Conservation (phyloP, 2,797 vertebrate genomes). For the Oreochromis mossambicus region DNA sequence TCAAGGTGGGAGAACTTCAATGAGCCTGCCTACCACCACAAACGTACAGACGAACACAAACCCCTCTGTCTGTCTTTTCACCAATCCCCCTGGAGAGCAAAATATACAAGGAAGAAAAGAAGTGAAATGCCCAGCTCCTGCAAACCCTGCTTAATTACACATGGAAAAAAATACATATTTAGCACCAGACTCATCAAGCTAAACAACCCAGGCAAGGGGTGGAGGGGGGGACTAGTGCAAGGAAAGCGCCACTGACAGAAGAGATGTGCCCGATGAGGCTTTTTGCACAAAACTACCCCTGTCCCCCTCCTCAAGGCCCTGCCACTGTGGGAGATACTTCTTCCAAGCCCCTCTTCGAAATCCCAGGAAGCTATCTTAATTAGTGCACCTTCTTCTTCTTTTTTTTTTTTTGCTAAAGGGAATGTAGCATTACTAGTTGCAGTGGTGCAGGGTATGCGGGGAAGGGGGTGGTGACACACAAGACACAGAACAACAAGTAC, state of each 20-base stretch:
- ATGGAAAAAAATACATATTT: constrained; percentile 42
- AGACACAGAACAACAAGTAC: constrained; percentile 65
- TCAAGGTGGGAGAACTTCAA: constrained; percentile 65
- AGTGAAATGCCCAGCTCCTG: constrained; percentile 36
- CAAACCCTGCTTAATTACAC: constrained; percentile 58
- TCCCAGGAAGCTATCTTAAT: constrained; percentile 71
- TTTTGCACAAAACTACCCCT: constrained; percentile 48
- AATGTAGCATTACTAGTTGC: constrained; percentile 36
- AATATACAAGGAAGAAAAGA: constrained; percentile 31
- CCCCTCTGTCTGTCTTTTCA: constrained; percentile 36
- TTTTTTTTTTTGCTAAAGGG: constrained; percentile 40
- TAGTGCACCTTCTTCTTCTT: constrained; percentile 46
- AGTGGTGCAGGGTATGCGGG: constrained; percentile 47
- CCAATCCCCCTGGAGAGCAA: constrained; percentile 47
- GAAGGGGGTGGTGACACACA: constrained; percentile 57
- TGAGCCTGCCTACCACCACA: constrained; percentile 26
- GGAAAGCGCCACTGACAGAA: constrained; percentile 13
- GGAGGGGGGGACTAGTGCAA: constrained; percentile 2
- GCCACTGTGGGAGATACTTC: constrained; percentile 44
- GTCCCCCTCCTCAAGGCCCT: constrained; percentile 49
- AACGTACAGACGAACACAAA: constrained; percentile 37
- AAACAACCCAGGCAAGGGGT: constrained; percentile 34
- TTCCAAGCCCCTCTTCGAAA: constrained; percentile 30
- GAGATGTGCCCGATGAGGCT: constrained; percentile 23
- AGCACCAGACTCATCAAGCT: constrained; percentile 46